Conservation (phyloP, 2,113 vertebrate genomes). For the Cyprinus carpio region DNA sequence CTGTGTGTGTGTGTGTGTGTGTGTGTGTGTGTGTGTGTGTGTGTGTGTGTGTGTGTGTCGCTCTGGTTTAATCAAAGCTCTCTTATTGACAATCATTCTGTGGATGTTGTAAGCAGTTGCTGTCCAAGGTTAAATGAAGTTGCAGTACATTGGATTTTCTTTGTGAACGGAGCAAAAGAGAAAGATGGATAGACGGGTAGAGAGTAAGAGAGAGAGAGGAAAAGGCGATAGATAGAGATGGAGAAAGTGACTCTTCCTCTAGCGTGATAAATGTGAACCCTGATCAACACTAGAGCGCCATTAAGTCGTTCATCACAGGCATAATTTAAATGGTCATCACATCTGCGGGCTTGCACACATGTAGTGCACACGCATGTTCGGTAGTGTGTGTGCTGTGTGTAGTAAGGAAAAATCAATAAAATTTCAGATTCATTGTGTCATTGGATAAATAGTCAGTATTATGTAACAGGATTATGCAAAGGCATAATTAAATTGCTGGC, state of each 20-base stretch:
- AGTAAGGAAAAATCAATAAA: no score
- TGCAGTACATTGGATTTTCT: constrained; percentile 84
- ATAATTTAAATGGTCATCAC: constrained; percentile 72
- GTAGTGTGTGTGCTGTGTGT: no score
- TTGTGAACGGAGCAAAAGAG: constrained; percentile 19
- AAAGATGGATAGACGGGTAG: constrained; percentile 21
- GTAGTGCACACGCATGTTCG: constrained; percentile 54
- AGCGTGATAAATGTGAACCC: constrained; percentile 47
- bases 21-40: neutral
- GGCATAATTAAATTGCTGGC: neutral
- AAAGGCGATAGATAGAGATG: neutral
- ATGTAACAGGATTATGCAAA: neutral
- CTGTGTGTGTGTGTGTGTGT: constrained; percentile 11
- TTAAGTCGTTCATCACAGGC: constrained; percentile 74
- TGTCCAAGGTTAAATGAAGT: constrained; percentile 90
- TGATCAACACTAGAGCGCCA: constrained; percentile 74
- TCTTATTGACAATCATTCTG: constrained; percentile 83
- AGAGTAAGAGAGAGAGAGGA: neutral
- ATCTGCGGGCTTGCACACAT: constrained; percentile 75
- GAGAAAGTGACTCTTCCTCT: constrained; percentile 32
- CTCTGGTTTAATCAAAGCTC: constrained; percentile 47
- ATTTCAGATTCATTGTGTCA: no score
- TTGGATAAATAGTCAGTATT: no score
- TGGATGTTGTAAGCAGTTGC: constrained; percentile 82
- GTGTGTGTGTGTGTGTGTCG: constrained; percentile 3